phyloP scores from a whole-genome alignment of 2,797 vertebrate genomes.

The Micromesistius poutassou region DNA sequence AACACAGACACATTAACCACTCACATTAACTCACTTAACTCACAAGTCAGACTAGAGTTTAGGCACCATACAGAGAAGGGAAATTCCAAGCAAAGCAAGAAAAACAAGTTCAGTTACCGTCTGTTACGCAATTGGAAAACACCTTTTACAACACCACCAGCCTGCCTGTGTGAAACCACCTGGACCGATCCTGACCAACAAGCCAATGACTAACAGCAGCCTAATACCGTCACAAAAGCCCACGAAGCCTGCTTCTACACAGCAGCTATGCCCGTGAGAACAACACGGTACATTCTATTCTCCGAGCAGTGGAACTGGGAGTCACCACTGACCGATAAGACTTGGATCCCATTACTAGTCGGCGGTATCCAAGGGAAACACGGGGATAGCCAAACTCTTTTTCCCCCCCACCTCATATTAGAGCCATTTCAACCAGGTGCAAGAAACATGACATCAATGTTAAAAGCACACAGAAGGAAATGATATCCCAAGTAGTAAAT shows the following conservation, averaged over 20 bases:
- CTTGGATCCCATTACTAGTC: conserved; percentile 13
- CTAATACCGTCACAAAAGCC: conserved; percentile 6
- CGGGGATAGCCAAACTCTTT: background rate
- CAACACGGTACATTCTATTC: background rate
- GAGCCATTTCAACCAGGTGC: background rate
- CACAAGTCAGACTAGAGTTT: background rate
- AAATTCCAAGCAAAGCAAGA: background rate
- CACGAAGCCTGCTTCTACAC: background rate
- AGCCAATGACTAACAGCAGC: background rate
- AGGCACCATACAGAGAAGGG: background rate
- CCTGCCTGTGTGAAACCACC: too few species aligned
- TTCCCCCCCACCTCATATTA: background rate
- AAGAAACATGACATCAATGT: background rate
- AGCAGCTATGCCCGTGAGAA: background rate
- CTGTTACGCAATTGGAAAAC: background rate
- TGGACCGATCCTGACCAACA: background rate
- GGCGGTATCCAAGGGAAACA: background rate
- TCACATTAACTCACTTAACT: too few species aligned
- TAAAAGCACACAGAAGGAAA: background rate
- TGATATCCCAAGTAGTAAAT: background rate
- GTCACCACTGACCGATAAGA: conserved; percentile 8
- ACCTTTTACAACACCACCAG: background rate
- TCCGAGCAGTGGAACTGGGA: background rate
- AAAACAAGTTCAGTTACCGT: background rate
- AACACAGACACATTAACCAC: conserved; percentile 35